phyloP scores from a whole-genome alignment of 2,888 invertebrate species.

The Colostygia pectinataria region DNA sequence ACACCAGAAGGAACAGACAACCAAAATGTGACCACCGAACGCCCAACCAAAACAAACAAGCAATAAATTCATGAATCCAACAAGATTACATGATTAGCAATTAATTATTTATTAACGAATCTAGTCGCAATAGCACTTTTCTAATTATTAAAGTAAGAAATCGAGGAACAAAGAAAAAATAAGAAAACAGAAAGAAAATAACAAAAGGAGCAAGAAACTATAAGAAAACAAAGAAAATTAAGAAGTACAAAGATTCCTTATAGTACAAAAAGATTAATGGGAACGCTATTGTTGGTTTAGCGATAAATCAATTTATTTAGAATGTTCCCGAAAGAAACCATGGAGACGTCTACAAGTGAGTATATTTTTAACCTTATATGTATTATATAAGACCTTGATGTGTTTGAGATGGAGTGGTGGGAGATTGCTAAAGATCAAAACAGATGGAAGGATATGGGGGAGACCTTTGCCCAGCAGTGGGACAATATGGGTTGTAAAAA shows the following conservation, averaged over 20 bases:
- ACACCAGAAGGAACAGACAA: conserved; percentile 43
- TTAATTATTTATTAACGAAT: conserved; percentile 77
- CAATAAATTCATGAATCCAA: conserved; percentile 69
- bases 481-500: too few relatives aligned
- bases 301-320: conserved; percentile 72
- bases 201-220: conserved; percentile 40
- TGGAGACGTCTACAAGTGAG: conserved; percentile 77
- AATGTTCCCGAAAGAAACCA: conserved; percentile 56
- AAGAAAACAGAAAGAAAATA: conserved; percentile 13
- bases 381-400: too few relatives aligned
- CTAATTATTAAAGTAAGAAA: conserved; percentile 59
- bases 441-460: too few relatives aligned
- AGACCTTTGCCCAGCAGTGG: too few relatives aligned
- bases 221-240: conserved; percentile 42
- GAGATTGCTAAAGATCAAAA: too few relatives aligned
- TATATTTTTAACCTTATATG: background rate
- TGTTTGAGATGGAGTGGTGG: too few relatives aligned
- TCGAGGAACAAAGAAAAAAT: conserved; percentile 15
- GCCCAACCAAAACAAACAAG: conserved; percentile 56
- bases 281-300: conserved; percentile 74
- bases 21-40: conserved; percentile 79
- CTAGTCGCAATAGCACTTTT: conserved; percentile 81
- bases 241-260: conserved; percentile 69
- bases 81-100: conserved; percentile 76
- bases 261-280: conserved; percentile 66